Percentiles rank a stretch among this genome's conserved stretches.
Conservation (phyloP, 2,888 invertebrate species). For the Aethes cnicana region DNA sequence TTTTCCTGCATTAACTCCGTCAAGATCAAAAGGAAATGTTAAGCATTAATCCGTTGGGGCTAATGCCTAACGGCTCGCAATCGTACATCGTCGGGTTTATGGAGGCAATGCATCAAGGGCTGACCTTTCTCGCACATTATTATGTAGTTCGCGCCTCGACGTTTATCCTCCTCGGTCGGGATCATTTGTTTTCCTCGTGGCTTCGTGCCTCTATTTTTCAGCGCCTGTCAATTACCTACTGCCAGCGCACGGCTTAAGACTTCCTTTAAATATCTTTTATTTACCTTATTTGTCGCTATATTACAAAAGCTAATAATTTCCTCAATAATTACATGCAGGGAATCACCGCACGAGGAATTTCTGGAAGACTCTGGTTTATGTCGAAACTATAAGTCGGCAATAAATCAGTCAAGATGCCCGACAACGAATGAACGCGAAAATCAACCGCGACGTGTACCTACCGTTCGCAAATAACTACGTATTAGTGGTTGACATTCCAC, state of each 20-base stretch:
- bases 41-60: background rate
- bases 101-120: conserved; percentile 42
- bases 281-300: conserved; percentile 37
- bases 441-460: conserved; percentile 6
- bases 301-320: no score
- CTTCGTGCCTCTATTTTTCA: conserved; percentile 39
- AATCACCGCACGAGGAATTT: conserved; percentile 24
- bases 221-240: conserved; percentile 38
- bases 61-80: background rate
- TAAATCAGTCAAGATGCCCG: conserved; percentile 44
- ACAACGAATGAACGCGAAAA: conserved; percentile 25
- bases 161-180: conserved; percentile 42
- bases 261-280: conserved; percentile 25
- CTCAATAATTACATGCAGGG: conserved; percentile 11
- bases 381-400: conserved; percentile 39
- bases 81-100: conserved; percentile 40
- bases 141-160: conserved; percentile 46
- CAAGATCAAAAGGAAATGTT: background rate
- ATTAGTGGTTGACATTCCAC: background rate
- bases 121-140: conserved; percentile 53
- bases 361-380: conserved; percentile 34
- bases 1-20: background rate
- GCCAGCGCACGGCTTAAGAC: conserved; percentile 13
- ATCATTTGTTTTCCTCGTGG: conserved; percentile 49
- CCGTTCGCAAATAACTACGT: conserved; percentile 15